A percentile compares a stretch with the other conserved stretches of the same genome.
phyloP scores from a whole-genome alignment of 2,797 vertebrate genomes.

The Nannoperca australis region DNA sequence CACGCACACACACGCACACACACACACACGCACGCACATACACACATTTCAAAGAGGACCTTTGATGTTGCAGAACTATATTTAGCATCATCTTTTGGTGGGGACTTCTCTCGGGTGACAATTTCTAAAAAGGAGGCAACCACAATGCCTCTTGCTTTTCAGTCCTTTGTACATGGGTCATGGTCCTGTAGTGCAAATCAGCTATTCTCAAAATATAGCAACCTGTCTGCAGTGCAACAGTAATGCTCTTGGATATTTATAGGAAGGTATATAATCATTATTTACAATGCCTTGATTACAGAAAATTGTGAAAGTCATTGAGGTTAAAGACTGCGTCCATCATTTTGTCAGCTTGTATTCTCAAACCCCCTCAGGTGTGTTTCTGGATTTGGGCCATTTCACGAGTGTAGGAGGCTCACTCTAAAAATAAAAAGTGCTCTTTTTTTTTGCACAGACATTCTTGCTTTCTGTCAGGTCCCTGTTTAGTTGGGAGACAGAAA shows the following conservation, averaged over 20 bases:
- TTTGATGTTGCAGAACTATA: slow-evolving; percentile 79
- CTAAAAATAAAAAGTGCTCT: slow-evolving; percentile 33
- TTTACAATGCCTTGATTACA: slow-evolving; percentile 39
- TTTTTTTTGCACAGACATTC: slow-evolving; percentile 26
- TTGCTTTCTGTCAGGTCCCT: slow-evolving; percentile 24
- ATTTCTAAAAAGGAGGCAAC: slow-evolving; percentile 62
- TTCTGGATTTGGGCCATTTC: slow-evolving; percentile 44
- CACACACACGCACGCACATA: slow-evolving; percentile 42
- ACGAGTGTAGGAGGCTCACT: slow-evolving; percentile 13
- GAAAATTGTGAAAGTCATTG: slow-evolving; percentile 32
- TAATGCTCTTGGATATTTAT: background rate
- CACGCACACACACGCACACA: slow-evolving; percentile 51
- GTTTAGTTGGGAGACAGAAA: slow-evolving; percentile 1
- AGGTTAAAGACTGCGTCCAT: slow-evolving; percentile 46
- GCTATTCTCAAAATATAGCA: slow-evolving; percentile 10
- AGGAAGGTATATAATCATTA: slow-evolving; percentile 12
- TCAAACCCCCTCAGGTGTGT: slow-evolving; percentile 35
- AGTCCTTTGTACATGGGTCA: slow-evolving; percentile 59
- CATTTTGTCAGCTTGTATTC: slow-evolving; percentile 18
- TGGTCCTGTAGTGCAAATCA: slow-evolving; percentile 39
- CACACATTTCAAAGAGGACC: slow-evolving; percentile 72
- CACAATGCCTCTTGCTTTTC: slow-evolving; percentile 58
- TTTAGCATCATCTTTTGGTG: slow-evolving; percentile 76
- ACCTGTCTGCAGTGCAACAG: background rate
- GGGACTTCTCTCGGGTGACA: slow-evolving; percentile 70